Evolutionary conservation across 2,113 vertebrate genomes (phyloP), one percentile per base, ranked within the genome.

Genomic region (Numida meleagris): DNA sequence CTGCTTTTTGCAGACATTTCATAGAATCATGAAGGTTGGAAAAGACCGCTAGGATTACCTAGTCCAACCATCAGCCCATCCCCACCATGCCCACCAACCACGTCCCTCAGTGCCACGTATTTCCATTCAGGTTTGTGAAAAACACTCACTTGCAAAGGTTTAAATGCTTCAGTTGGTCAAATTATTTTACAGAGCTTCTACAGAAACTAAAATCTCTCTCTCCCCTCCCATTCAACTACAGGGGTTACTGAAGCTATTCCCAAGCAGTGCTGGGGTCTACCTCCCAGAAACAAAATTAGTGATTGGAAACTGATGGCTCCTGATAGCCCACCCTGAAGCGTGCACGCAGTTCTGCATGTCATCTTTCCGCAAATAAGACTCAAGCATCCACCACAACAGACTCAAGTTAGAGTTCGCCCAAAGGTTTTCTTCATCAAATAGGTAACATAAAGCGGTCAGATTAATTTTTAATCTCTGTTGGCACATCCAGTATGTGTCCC

Each of bases 401-500:
- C 40, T 50, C 14, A 0, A 36, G 65, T 57, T 34, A 81, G 82
- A 91, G 86, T 61, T 94, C 76, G 94, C 14, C n/a, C 48, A 62
- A 75, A 93, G 27, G 27, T 88, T 88, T 88, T 78, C 57, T 86
- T 68, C 61, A 72, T 48, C 46, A 67, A 83, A 62, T 21, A 48
- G 15, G 25, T 53, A 82, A 75, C 24, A 61, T 15, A 88, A 79
- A 58, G 48, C 14, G 27, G 71, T 14, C n/a, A 50, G 91, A 96
- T 95, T 95, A 88, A 95, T 83, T 88, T 93, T 95, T 96, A 95
- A 95, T 86, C 9, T 0, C 76, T 58, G 61, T 48, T 86, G 73
- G 40, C 84, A 93, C 61, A 67, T 19, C 9, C n/a, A 71, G 14
- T 72, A 38, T 75, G 83, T 75, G 45, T n/a, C 58, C 57, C 71